Conservation (phyloP, 1,140 invertebrate species). For the Lordiphosa collinella region DNA sequence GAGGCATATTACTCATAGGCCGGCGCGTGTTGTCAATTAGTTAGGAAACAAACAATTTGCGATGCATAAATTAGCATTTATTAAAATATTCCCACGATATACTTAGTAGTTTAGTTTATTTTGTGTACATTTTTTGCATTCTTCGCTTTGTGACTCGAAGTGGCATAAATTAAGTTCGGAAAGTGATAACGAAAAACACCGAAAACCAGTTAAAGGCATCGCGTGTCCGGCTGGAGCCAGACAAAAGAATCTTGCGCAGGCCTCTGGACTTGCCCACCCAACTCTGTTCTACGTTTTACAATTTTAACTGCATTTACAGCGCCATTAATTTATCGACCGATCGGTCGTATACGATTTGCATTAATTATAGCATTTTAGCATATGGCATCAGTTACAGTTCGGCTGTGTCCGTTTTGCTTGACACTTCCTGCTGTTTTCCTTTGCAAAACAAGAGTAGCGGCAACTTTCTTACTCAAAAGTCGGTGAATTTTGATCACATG, state of each 20-base stretch:
- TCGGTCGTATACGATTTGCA: slow-evolving; percentile 60
- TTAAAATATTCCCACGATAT: slow-evolving; percentile 60
- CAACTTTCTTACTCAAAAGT: slow-evolving; percentile 44
- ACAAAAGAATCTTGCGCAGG: slow-evolving; percentile 58
- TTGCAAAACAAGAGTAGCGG: background rate
- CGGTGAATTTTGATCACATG: slow-evolving; percentile 32
- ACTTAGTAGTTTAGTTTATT: slow-evolving; percentile 15
- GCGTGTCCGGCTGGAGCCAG: slow-evolving; percentile 58
- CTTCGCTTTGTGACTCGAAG: slow-evolving; percentile 2
- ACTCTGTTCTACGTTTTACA: slow-evolving; percentile 56
- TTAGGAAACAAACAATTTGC: slow-evolving; percentile 44
- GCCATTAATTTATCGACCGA: slow-evolving; percentile 58
- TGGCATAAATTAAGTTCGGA: slow-evolving; percentile 16
- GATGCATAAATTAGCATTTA: slow-evolving; percentile 57
- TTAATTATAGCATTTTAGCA: slow-evolving; percentile 42
- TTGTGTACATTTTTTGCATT: slow-evolving; percentile 22
- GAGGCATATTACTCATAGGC: slow-evolving; percentile 47
- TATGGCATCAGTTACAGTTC: slow-evolving; percentile 39
- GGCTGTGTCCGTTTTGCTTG: slow-evolving; percentile 36
- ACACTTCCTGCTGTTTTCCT: slow-evolving; percentile 61
- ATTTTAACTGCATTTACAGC: slow-evolving; percentile 61
- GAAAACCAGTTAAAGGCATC: slow-evolving; percentile 45
- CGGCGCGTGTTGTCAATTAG: slow-evolving; percentile 68
- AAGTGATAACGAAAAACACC: slow-evolving; percentile 15
- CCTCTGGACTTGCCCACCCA: slow-evolving; percentile 27